Base-by-base conservation (phyloP, 2,113 vertebrate genomes). In the Mirounga angustirostris region DNA sequence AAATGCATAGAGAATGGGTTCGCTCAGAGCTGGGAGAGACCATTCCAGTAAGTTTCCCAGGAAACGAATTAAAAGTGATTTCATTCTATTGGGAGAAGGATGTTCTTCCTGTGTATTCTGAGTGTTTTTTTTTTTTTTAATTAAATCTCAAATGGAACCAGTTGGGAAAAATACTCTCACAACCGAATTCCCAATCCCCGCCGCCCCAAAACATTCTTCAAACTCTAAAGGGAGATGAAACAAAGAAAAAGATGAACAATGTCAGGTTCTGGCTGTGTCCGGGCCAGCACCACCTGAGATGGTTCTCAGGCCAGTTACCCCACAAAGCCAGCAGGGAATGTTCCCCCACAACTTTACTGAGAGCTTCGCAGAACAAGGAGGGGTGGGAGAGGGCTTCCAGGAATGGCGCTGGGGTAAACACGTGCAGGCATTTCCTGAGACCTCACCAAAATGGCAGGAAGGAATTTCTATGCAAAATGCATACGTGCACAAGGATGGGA, bases 11-110 rank as follows among this genome's bases (percentile, higher is more conserved):
- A 91, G 15, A 79, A n/a, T 21, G 5, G 26, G 26, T 59, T 78
- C 30, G 58, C 50, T 76, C 79, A 76, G 73, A 81, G 58, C n/a
- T 76, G 22, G 65, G 46, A 93, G 73, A 69, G 85, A 11, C 79
- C 33, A 40, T 69, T 89, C 61, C 26, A 69, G 43, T 54, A 78
- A 73, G 43, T 87, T 93, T 93, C 85, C 52, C 76, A 63, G 65
- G 50, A 90, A 93, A 97, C 14, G 81, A 85, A 85, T 69, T 40
- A 80, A 67, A 93, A 86, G 24, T 90, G 93, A 92, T 80, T 96
- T 92, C 54, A 90, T 95, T 96, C 65, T 93, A n/a, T 50, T 26
- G 22, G 86, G 89, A 93, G 43, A 90, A 69, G 36, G 74, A 95
- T 82, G 22, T 9, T 93, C 58, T 95, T 89, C n/a, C 54, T 56